Evolutionary conservation across 1,140 invertebrate genomes (phyloP).

Genomic region (Drosophila pseudoobscura): DNA sequence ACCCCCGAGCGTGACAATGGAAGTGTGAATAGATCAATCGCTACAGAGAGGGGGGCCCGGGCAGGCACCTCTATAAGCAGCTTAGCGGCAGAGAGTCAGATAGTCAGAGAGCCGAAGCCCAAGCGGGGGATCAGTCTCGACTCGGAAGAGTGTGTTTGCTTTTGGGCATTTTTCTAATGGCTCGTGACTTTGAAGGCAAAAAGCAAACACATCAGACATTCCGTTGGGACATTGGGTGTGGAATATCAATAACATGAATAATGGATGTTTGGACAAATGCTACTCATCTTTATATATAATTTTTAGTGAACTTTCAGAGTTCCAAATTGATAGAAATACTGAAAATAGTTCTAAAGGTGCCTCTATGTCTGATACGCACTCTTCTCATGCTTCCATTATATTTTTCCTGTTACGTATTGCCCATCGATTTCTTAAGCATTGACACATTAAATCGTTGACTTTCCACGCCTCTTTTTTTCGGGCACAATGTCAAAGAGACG

Average conservation of each 20-base stretch:
- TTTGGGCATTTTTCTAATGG: slow-evolving; percentile 31
- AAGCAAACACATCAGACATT: too few relatives aligned
- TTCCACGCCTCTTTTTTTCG: slow-evolving; percentile 33
- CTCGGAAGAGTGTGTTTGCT: neutral
- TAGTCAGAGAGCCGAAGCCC: neutral
- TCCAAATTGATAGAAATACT: too few relatives aligned
- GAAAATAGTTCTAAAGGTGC: neutral
- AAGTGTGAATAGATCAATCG: slow-evolving; percentile 73
- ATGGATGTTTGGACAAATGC: too few relatives aligned
- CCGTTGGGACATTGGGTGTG: too few relatives aligned
- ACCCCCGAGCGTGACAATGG: slow-evolving; percentile 54
- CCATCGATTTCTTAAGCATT: slow-evolving; percentile 53
- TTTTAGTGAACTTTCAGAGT: too few relatives aligned
- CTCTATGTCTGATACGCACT: too few relatives aligned
- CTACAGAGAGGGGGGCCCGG: neutral
- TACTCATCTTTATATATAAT: too few relatives aligned
- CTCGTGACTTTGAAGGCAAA: neutral
- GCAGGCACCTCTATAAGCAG: slow-evolving; percentile 42
- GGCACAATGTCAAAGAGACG: slow-evolving; percentile 47
- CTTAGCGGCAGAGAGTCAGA: slow-evolving; percentile 29
- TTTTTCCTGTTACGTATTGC: neutral
- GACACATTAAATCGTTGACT: slow-evolving; percentile 60
- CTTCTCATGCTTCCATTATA: neutral
- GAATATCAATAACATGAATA: too few relatives aligned
- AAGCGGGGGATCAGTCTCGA: slow-evolving; percentile 23